Conservation (phyloP, 2,888 invertebrate genomes). For the Cyrtodaria siliqua region DNA sequence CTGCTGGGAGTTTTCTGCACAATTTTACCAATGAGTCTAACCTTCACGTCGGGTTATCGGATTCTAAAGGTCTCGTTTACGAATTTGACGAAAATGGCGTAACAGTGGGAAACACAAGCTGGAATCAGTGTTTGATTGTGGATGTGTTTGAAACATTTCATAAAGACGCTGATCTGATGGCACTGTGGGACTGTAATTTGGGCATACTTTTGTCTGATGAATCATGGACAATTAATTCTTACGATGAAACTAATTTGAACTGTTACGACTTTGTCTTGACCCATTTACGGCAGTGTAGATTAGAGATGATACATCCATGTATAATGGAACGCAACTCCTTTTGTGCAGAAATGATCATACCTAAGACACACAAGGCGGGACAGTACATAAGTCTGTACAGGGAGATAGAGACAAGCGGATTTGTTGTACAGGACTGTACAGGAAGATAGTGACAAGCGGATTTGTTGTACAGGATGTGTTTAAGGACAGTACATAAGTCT, state of each 20-base stretch:
- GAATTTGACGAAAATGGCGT: constrained; percentile 95
- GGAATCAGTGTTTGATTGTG: constrained; percentile 86
- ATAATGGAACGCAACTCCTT: constrained; percentile 43
- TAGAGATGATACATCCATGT: constrained; percentile 35
- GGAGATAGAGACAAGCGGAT: constrained; percentile 33
- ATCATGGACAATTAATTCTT: constrained; percentile 37
- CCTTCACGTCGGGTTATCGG: constrained; percentile 96
- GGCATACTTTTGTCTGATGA: constrained; percentile 19
- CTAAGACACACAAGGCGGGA: constrained; percentile 51
- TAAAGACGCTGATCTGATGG: not conserved
- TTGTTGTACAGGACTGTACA: constrained; percentile 32
- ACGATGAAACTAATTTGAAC: constrained; percentile 50
- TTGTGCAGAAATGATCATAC: constrained; percentile 54
- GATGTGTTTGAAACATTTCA: constrained; percentile 46
- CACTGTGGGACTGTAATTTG: constrained; percentile 48
- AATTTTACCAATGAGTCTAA: constrained; percentile 90
- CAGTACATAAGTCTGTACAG: constrained; percentile 61
- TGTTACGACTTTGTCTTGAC: constrained; percentile 64
- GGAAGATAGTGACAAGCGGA: constrained; percentile 35
- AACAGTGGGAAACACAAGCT: constrained; percentile 82
- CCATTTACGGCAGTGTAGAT: constrained; percentile 48
- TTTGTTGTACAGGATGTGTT: constrained; percentile 7
- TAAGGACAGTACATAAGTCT: constrained; percentile 62
- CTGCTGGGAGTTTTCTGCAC: constrained; percentile 94
- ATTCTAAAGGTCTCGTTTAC: constrained; percentile 90